These are phyloP conservation scores for Steatocranus sp. DNA, from an alignment of 2,797 vertebrate genomes.

Conservation along the genomic window DNA sequence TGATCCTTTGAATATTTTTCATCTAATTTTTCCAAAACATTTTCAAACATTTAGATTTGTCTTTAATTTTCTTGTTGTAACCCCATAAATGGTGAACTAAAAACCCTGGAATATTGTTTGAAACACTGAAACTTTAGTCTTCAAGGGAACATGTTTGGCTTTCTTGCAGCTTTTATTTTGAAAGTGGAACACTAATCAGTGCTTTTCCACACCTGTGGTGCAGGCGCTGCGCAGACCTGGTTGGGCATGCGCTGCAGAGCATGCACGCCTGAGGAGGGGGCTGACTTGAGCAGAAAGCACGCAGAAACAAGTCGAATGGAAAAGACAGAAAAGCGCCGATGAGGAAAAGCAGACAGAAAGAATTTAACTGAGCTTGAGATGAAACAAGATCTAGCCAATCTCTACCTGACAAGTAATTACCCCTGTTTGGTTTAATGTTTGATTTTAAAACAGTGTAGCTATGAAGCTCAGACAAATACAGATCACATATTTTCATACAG, in stretches of 20 bases:
- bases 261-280: not conserved
- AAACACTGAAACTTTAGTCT: not conserved
- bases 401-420: not conserved
- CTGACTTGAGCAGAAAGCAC: accelerated
- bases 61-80: not conserved
- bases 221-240: not conserved
- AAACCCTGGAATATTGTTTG: not conserved
- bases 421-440: not conserved
- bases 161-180: not conserved
- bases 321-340: not conserved
- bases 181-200: not conserved
- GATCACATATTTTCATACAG: not conserved
- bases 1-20: not conserved
- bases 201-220: not conserved
- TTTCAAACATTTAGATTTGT: not conserved
- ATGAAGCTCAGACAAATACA: not conserved
- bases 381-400: not conserved
- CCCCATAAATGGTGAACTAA: not conserved
- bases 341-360: not conserved
- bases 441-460: not conserved
- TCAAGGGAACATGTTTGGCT: not conserved
- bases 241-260: not conserved
- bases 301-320: not conserved
- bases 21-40: not conserved
- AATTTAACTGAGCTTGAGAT: not conserved